Conservation (phyloP, 2,113 vertebrate genomes). For the Phrynosoma blainvillii region DNA sequence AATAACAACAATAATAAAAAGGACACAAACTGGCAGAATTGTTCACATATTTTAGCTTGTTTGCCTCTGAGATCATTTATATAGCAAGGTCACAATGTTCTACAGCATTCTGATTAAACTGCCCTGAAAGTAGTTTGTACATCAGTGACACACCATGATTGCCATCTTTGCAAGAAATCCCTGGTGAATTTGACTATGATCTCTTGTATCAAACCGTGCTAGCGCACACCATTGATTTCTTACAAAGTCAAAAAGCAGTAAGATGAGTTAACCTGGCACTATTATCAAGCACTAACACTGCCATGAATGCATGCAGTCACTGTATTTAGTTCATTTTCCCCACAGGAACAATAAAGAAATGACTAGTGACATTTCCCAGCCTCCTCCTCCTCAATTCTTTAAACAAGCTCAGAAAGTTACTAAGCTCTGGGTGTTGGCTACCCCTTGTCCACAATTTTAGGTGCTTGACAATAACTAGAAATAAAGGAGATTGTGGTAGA, state of each 20-base stretch:
- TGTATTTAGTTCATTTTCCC: conserved; percentile 74
- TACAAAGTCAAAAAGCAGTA: conserved; percentile 76
- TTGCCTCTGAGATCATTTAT: background rate
- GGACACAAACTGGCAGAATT: background rate
- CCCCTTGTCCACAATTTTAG: no score
- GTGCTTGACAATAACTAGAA: background rate
- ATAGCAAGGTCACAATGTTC: background rate
- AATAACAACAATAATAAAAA: background rate
- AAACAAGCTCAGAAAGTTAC: background rate
- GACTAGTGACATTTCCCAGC: conserved; percentile 66
- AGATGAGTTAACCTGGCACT: conserved; percentile 68
- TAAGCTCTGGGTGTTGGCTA: no score
- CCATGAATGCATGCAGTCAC: conserved; percentile 68
- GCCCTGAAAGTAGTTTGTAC: background rate
- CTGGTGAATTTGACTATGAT: conserved; percentile 58
- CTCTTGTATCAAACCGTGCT: conserved; percentile 70
- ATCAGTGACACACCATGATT: conserved; percentile 15
- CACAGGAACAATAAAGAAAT: conserved; percentile 67
- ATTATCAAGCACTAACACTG: conserved; percentile 65
- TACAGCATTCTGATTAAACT: background rate
- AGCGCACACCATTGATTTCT: conserved; percentile 71
- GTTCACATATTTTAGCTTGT: background rate
- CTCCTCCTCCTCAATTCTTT: conserved; percentile 17
- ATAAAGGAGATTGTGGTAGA: background rate
- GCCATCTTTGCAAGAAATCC: conserved; percentile 50